Percentiles rank a stretch among this genome's conserved stretches.
Evolutionary conservation across 2,888 invertebrate species (phyloP).

Genomic region (Microdon myrmicae): DNA sequence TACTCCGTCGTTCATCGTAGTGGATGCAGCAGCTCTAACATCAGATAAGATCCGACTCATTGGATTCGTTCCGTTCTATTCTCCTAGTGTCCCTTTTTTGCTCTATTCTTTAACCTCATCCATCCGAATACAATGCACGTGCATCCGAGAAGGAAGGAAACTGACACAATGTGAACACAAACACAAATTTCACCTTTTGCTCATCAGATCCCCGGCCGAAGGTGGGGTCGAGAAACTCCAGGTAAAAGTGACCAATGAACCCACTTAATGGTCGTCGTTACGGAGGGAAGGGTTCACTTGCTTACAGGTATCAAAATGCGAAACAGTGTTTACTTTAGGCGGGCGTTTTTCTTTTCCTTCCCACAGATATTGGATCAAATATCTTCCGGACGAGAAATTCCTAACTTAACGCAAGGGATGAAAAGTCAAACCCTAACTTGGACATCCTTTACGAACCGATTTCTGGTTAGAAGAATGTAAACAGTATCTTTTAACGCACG

Average conservation of each 20-base stretch:
- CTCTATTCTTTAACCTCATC: slow-evolving; percentile 12
- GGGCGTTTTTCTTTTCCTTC: background rate
- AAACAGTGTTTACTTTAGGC: too few relatives aligned
- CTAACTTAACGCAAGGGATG: too few relatives aligned
- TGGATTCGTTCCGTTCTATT: too few relatives aligned
- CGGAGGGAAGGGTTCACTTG: slow-evolving; percentile 20
- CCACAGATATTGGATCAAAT: slow-evolving; percentile 4
- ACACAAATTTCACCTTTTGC: slow-evolving; percentile 11
- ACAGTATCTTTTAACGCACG: too few relatives aligned
- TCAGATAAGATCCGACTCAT: slow-evolving; percentile 35
- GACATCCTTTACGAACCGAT: too few relatives aligned
- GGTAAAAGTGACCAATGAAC: slow-evolving; percentile 6
- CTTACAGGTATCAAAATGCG: too few relatives aligned
- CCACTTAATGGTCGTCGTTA: slow-evolving; percentile 46
- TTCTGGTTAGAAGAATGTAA: too few relatives aligned
- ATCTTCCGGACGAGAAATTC: too few relatives aligned
- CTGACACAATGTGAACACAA: slow-evolving; percentile 19
- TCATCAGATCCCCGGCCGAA: background rate
- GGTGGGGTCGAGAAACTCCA: background rate
- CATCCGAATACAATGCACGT: slow-evolving; percentile 24
- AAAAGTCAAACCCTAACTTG: too few relatives aligned
- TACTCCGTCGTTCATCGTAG: slow-evolving; percentile 25
- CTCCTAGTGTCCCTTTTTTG: slow-evolving; percentile 3
- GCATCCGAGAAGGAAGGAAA: slow-evolving; percentile 33
- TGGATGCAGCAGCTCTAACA: slow-evolving; percentile 22